Base-by-base conservation (phyloP, 23 tunicate genomes). In the Diplosoma virens region DNA sequence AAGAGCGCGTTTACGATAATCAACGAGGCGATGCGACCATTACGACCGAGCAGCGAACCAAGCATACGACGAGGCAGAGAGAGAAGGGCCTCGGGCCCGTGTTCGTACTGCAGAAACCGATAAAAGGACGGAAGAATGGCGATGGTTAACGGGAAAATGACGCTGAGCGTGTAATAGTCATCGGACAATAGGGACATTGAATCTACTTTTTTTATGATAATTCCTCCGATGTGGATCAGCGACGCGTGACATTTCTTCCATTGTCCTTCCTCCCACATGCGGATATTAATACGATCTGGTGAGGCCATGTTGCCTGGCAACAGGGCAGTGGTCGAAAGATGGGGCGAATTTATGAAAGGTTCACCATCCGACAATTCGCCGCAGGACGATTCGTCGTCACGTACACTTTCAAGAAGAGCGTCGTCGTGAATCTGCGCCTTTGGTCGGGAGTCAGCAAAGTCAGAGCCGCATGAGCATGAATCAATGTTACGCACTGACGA, bases 211-310 rank as follows among this genome's bases (percentile, higher is more conserved):
- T 85, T 85, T 36, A 89, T 76, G 32, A 92, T 85, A 1, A 92
- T 71, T 35, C 92, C 82, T 45, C 97, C 97, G 31, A 92, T 85
- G 67, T 85, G 93, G 31, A 92, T 27, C 11, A 92, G 36, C 47
- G 97, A 92, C 24, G 80, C 81, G 3, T 67, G 75, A 59, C 82
- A 47, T 71, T 92, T 92, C 28, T 81, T 77, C 78, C 97, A 92
- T 33, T 66, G 77, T 25, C 59, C 81, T 18, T 54, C 47, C 35
- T 81, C 87, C 97, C 97, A 92, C 0, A 92, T 66, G 27, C 83
- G 59, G 9, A 92, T 81, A 30, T 81, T 76, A 60, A 92, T 92
- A 11, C 66, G 61, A 45, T 92, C 86, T 21, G 59, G 63, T 1
- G 78, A 35, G 0, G 80, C 50, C 25, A 37, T 60, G 18, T 47